Base-by-base conservation (phyloP, 1,140 invertebrate species). In the Drosophila pallidifrons region DNA sequence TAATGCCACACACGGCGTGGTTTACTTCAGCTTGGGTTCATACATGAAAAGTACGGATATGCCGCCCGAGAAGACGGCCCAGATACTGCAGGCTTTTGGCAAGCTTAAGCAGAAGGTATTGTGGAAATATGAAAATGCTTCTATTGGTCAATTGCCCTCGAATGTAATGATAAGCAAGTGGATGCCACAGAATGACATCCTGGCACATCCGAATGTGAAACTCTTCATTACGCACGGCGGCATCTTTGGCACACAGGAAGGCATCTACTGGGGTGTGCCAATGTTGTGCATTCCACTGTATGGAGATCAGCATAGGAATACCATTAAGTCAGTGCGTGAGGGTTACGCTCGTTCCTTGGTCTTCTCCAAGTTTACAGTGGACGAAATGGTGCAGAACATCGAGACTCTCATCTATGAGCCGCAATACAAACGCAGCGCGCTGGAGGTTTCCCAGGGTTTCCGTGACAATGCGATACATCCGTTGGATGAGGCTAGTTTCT, bases 141-240 rank as follows among this genome's bases (percentile, higher is more conserved):
- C 91, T 32, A 81, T 93, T 65, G 77, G 92, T 0, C 77, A 92
- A 28, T 46, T 94, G 66, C 93, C 95, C 10, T 28, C 83, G 16
- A 96, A 96, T 91, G 93, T 96, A 28, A 94, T 94, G 91, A 93
- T 95, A 25, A 81, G 94, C 54, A 93, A 94, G 75, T 96, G 96
- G 96, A 92, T 95, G 75, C 96, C 96, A n/a, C 96, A 96, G 92
- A 94, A 88, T 51, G 92, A 93, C 25, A 92, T 93, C 15, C 41
- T 93, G 59, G 94, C 93, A 2, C 94, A 94, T 91, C 93, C 93
- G 3, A 94, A 94, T 75, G 92, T 94, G 8, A 93, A 93, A 63
- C 79, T 94, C 1, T 96, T 96, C 75, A 94, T 96, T 59, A 94
- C 95, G 1, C 95, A 96, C 73, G 95, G 95, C 16, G 95, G 95